Evolutionary conservation across 2,888 invertebrate species (phyloP).

Genomic region (Microctonus hyperodae): DNA sequence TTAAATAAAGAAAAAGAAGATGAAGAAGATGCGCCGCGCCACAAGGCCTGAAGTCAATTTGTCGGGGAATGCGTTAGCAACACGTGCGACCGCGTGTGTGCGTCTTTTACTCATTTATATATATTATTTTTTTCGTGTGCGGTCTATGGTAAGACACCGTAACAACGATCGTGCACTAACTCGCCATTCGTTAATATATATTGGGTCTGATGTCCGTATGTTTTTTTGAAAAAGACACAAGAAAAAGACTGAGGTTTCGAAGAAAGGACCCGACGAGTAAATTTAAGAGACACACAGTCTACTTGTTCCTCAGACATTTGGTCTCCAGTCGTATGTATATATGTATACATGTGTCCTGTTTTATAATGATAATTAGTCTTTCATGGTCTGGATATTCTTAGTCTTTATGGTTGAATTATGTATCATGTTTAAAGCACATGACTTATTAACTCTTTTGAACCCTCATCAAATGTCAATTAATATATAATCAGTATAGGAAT

Average conservation of each 20-base stretch:
- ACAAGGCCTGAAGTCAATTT: slow-evolving; percentile 62
- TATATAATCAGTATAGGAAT: no score
- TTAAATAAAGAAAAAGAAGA: slow-evolving; percentile 19
- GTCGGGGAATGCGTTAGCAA: slow-evolving; percentile 61
- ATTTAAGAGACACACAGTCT: slow-evolving; percentile 41
- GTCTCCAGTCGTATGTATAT: slow-evolving; percentile 7
- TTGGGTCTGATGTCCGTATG: slow-evolving; percentile 2
- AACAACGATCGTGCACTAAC: slow-evolving; percentile 24
- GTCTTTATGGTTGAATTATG: neutral
- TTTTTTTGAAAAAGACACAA: slow-evolving; percentile 6
- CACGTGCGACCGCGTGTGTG: slow-evolving; percentile 55
- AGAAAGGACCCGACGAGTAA: slow-evolving; percentile 25
- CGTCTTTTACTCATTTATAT: slow-evolving; percentile 25
- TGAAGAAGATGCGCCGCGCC: slow-evolving; percentile 39
- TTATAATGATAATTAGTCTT: neutral
- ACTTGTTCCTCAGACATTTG: slow-evolving; percentile 31
- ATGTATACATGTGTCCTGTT: neutral
- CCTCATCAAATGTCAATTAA: neutral
- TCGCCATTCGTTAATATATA: neutral
- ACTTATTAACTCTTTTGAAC: neutral
- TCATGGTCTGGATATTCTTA: neutral
- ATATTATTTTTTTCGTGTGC: slow-evolving; percentile 17
- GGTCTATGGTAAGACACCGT: slow-evolving; percentile 26
- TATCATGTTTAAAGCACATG: neutral
- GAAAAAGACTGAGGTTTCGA: slow-evolving; percentile 26